Base-by-base conservation (phyloP, 1,140 invertebrate species). In the Cephus cinctus region DNA sequence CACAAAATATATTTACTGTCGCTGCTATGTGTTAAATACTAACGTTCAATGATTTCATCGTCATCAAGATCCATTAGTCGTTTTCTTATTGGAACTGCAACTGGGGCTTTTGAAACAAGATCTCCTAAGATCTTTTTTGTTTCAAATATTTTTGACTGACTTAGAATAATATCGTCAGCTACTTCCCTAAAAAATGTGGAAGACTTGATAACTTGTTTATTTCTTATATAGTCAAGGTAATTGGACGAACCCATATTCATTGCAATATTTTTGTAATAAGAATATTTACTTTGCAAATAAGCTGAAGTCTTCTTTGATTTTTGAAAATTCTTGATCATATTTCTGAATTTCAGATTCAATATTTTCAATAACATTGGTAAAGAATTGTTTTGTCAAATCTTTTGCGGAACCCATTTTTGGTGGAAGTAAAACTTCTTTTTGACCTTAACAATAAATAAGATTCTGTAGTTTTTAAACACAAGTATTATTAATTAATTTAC, bases 1-100 rank as follows among this genome's bases (percentile, higher is more conserved):
- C 22, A 31, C 14, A 25, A 31, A 43, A 14, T 4, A 21, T 12
- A 31, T 14, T 25, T 35, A 4, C 2, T 12, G 25, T 25, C 27
- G 2, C 9, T 46, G 5, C 8, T 18, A 22, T 9, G 21, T 14
- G 3, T 19, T 27, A 38, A n/a, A 41, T 32, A 48, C 48, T 54
- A 19, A 71, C 68, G 47, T 39, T 55, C 25, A 31, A 67, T 57
- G 32, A 69, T 52, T 34, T 68, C 54, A 25, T 39, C 31, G 30
- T 68, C 49, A 32, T 68, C 52, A 5, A 54, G n/a, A 46, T 67
- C 52, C 1, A 27, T 21, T 11, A 72, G 44, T 21, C 47, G 39
- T 47, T 61, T 59, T 27, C 65, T 63, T n/a, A 59, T 50, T n/a
- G 35, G 43, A 11, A 43, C 18, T 43, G 59, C 49, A 38, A 61